Percentiles rank a stretch among this genome's conserved stretches.
These are phyloP conservation scores for Sminthopsis crassicaudata DNA, from an alignment of 2,113 vertebrate genomes.

Conservation along the genomic window DNA sequence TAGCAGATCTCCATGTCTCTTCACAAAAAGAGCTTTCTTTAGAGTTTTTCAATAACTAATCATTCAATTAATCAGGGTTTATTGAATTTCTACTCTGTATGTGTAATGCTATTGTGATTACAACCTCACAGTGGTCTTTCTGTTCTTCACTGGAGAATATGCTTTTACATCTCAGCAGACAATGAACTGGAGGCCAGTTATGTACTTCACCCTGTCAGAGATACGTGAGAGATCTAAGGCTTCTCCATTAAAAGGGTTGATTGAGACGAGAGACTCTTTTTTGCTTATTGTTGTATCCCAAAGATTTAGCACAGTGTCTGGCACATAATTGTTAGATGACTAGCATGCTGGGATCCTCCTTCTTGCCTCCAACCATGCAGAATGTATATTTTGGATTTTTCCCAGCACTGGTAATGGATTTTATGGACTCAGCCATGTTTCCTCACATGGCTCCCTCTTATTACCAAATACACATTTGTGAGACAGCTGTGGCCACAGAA, in stretches of 20 bases:
- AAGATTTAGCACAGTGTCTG: not conserved
- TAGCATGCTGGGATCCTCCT: not conserved
- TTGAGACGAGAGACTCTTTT: not conserved
- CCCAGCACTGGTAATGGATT: not conserved
- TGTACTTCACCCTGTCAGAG: not conserved
- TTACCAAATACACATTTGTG: not conserved
- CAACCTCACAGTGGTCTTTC: not conserved
- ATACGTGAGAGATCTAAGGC: not conserved
- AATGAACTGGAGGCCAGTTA: not conserved
- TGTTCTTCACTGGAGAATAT: not conserved
- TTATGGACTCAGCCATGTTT: not conserved
- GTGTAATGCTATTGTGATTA: not conserved
- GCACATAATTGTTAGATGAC: not conserved
- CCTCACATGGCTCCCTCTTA: not conserved
- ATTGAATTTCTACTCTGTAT: not conserved
- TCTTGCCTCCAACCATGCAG: not conserved
- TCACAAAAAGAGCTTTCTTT: not conserved
- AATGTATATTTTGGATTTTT: not conserved
- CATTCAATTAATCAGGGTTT: not conserved
- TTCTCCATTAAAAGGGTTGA: not conserved
- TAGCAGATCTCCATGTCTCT: not conserved
- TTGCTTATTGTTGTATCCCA: not conserved
- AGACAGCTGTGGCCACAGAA: constrained; percentile 3
- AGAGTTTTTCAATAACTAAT: not conserved
- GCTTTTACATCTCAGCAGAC: not conserved